Evolutionary conservation across 2,888 invertebrate species (phyloP), one percentile per base, ranked within the genome.

Genomic region (Netelia melanura): DNA sequence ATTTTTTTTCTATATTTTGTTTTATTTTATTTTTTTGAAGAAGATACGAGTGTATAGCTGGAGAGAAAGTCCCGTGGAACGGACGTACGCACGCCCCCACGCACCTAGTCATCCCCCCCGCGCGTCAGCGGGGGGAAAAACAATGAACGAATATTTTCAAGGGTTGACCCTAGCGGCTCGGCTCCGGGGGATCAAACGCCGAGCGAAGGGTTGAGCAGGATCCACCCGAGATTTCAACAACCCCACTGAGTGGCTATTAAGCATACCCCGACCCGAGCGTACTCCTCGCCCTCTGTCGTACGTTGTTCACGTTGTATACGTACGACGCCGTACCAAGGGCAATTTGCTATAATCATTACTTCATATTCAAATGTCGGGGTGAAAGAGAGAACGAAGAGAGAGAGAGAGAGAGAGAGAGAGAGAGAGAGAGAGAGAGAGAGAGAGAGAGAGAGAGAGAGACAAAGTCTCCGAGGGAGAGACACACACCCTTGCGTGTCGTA

Each of bases 211-310:
- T 90, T 89, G 90, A 88, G 88, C 85, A 89, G 77, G 80, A 81
- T 79, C 71, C 82, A 78, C 77, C 76, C 80, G 83, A 84, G 78
- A 89, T 90, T 90, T 92, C 90, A 92, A 91, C 90, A 91, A 90
- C 90, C 91, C 90, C 89, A 92, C 90, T 90, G 92, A 93, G 93
- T 93, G 92, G 92, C 92, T 93, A 92, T 92, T 92, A 93, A 90
- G 90, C 91, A 91, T 89, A 90, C 86, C 86, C 84, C 86, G 79
- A 82, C 72, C 89, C 89, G 89, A 61, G 44, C 74, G 68, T 70
- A 30, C 30, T 30, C 30, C 30, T 30, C 70, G 80, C 87, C 67
- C 79, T 74, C 70, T 58, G 17, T 67, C 68, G 56, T 70, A 58
- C 58, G 70, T 62, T 52, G 61, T 70, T 3, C 30, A 43, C 30